phyloP scores from a whole-genome alignment of 2,888 invertebrate species.

The Mesorhabditis sp. region DNA sequence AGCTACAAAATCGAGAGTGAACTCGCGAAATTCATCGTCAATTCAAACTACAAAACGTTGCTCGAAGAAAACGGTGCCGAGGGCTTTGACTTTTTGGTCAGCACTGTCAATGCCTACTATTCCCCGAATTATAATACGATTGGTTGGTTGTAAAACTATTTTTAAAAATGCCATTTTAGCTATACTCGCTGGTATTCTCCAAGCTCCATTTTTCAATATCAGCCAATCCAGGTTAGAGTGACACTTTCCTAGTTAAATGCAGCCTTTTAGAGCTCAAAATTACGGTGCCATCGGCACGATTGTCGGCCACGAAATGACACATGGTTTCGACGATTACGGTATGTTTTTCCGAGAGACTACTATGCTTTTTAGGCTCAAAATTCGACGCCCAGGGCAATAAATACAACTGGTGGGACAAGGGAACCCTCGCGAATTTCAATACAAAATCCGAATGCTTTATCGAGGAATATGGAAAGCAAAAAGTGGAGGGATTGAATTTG shows the following conservation, averaged over 20 bases:
- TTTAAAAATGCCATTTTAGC: slow-evolving; percentile 8
- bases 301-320: slow-evolving; percentile 19
- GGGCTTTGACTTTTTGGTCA: slow-evolving; percentile 13
- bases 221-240: slow-evolving; percentile 10
- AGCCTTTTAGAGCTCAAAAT: slow-evolving; percentile 9
- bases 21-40: slow-evolving; percentile 3
- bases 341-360: neutral
- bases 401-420: slow-evolving; percentile 15
- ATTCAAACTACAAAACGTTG: neutral
- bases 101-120: slow-evolving; percentile 16
- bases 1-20: slow-evolving; percentile 5
- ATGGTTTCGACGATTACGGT: slow-evolving; percentile 19
- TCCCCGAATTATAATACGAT: slow-evolving; percentile 18
- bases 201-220: slow-evolving; percentile 14
- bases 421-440: slow-evolving; percentile 10
- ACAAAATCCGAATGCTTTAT: slow-evolving; percentile 12
- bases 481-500: slow-evolving; percentile 7
- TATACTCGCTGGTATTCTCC: slow-evolving; percentile 17
- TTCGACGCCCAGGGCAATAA: slow-evolving; percentile 16
- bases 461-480: slow-evolving; percentile 11
- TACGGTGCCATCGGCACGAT: slow-evolving; percentile 16
- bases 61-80: slow-evolving; percentile 10
- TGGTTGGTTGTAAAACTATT: slow-evolving; percentile 7
- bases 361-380: slow-evolving; percentile 9
- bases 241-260: neutral